Conservation (phyloP, 2,888 invertebrate genomes). For the Trachelus troglodyta region DNA sequence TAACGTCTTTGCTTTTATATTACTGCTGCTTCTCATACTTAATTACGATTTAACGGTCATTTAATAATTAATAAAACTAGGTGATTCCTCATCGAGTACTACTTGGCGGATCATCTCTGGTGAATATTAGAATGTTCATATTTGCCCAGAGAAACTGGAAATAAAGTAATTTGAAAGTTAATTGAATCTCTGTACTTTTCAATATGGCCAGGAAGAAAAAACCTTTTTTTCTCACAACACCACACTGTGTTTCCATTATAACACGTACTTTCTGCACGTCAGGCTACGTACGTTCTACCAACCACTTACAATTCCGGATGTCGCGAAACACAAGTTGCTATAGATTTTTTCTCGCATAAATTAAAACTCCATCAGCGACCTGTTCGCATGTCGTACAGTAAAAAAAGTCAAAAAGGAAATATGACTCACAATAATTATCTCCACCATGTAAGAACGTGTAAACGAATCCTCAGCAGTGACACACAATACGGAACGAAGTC, state of each 20-base stretch:
- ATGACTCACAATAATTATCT: neutral
- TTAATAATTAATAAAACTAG: too few relatives aligned
- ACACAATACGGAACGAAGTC: neutral
- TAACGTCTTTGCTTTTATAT: too few relatives aligned
- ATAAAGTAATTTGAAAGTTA: neutral
- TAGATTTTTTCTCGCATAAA: neutral
- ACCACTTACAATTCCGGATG: neutral
- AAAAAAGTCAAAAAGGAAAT: neutral
- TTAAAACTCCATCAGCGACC: neutral
- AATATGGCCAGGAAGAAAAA: neutral
- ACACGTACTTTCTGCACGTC: neutral
- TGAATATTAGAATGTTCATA: neutral
- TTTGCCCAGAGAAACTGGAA: neutral
- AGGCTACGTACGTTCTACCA: neutral
- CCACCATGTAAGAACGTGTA: neutral
- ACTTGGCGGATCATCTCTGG: too few relatives aligned
- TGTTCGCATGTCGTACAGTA: neutral
- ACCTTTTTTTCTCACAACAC: neutral
- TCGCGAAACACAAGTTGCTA: neutral
- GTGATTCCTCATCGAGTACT: too few relatives aligned
- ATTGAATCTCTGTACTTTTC: neutral
- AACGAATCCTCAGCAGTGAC: neutral
- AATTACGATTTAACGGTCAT: too few relatives aligned
- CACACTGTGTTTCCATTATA: neutral
- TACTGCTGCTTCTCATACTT: too few relatives aligned